Evolutionary conservation across 2,113 vertebrate species (phyloP), one percentile per base, ranked within the genome.

Genomic region (Lamprotornis superbus): DNA sequence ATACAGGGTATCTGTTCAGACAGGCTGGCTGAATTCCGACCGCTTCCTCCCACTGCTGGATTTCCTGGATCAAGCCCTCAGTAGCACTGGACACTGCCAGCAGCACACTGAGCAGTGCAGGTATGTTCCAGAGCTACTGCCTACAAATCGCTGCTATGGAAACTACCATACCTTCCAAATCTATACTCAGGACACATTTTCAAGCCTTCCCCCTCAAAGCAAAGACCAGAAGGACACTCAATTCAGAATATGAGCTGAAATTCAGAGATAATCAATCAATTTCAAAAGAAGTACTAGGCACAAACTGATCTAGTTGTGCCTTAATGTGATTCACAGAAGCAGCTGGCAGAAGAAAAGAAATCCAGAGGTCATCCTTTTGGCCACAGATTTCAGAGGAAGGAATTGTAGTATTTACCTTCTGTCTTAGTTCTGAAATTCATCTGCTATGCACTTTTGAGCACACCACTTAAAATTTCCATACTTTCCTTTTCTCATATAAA

Each of bases 71-170:
- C 49, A 57, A 69, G 27, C 17, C 44, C 74, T 39, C 46, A 27
- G 55, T 5, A 65, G 57, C 65, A 46, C 35, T 15, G 57, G 47
- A 27, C 79, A 39, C 21, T 13, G 49, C 75, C 52, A 73, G 39
- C 6, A 93, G 55, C 42, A 42, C 0, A 0, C 39, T 1, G 0
- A 83, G 52, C 28, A 46, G 25, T 2, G 15, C 14, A 50, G 68
- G 35, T 59, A 50, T 0, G 2, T 59, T 81, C 24, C 47, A 60
- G 71, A 83, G 59, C 23, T 69, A 35, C 31, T 47, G n/a, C 73
- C 73, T 22, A 42, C 3, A 8, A 40, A 83, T 9, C 0, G 5
- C 87, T 68, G 61, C 81, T 88, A 37, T 2, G 0, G 24, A 85
- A 56, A 33, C 57, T 19, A 35, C 39, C 24, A 5, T 4, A 50